Conservation (phyloP, 1,140 invertebrate species). For the Condylostylus longicornis region DNA sequence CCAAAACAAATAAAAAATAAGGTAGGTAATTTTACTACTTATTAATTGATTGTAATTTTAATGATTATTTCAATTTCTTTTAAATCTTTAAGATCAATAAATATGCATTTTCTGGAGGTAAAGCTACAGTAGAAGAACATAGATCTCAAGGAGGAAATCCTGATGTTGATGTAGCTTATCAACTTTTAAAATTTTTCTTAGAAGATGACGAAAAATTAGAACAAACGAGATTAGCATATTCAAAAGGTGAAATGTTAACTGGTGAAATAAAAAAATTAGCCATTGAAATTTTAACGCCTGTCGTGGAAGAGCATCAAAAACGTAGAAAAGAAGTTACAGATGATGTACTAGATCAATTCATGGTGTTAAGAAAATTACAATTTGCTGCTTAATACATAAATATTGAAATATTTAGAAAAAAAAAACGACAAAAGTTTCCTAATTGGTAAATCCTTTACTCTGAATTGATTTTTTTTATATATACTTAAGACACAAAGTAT, state of each 20-base stretch:
- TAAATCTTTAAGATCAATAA: slow-evolving; percentile 98
- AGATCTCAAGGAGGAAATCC: slow-evolving; percentile 82
- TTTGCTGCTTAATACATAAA: slow-evolving; percentile 22
- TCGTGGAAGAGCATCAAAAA: slow-evolving; percentile 72
- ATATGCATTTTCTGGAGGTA: slow-evolving; percentile 96
- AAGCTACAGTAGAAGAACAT: slow-evolving; percentile 86
- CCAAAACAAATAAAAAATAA: slow-evolving; percentile 96
- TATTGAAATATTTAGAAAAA: too few species aligned
- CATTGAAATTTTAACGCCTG: slow-evolving; percentile 50
- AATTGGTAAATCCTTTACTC: too few species aligned
- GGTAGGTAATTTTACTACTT: slow-evolving; percentile 33
- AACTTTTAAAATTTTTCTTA: slow-evolving; percentile 90
- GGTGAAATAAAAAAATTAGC: slow-evolving; percentile 89
- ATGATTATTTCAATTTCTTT: slow-evolving; percentile 7
- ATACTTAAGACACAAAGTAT: too few species aligned
- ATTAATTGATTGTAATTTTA: not conserved
- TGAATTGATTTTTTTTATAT: too few species aligned
- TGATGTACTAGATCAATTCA: slow-evolving; percentile 68
- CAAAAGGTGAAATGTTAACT: slow-evolving; percentile 78
- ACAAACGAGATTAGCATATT: slow-evolving; percentile 68
- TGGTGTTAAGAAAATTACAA: slow-evolving; percentile 67
- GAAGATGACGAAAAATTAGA: slow-evolving; percentile 85
- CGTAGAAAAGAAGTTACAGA: slow-evolving; percentile 68
- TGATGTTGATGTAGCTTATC: slow-evolving; percentile 88
- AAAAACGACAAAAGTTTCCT: too few species aligned